A percentile compares a stretch with the other conserved stretches of the same genome.
phyloP scores from a whole-genome alignment of 2,797 vertebrate species.

The Enteromius trimaculatus region DNA sequence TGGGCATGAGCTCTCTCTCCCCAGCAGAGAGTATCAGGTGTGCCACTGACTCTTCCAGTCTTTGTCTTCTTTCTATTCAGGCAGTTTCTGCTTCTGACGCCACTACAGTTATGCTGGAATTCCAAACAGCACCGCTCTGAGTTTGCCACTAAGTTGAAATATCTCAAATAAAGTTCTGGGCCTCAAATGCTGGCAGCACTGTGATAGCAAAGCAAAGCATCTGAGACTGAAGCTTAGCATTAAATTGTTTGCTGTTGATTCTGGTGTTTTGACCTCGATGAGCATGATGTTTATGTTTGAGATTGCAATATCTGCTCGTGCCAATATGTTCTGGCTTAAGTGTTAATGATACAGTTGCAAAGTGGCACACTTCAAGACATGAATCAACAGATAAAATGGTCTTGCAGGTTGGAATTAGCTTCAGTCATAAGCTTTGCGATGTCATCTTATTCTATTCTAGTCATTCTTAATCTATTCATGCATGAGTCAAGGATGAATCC shows the following conservation, averaged over 20 bases:
- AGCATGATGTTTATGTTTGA: slow-evolving; percentile 37
- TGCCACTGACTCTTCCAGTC: slow-evolving; percentile 48
- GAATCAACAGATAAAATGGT: slow-evolving; percentile 4
- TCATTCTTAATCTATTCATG: background rate
- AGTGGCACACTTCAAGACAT: background rate
- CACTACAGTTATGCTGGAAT: slow-evolving; percentile 11
- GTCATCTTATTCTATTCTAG: too few species aligned
- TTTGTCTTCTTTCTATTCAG: slow-evolving; percentile 41
- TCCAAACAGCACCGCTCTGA: slow-evolving; percentile 48
- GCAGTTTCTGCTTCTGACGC: background rate
- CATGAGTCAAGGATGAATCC: background rate
- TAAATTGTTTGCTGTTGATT: slow-evolving; percentile 18
- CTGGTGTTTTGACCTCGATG: slow-evolving; percentile 15
- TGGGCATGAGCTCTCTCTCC: slow-evolving; percentile 45
- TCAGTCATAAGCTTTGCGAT: background rate
- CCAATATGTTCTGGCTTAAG: background rate
- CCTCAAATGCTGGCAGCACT: slow-evolving; percentile 23
- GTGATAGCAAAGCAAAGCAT: slow-evolving; percentile 13
- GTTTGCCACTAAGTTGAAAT: slow-evolving; percentile 43
- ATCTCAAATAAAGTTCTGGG: slow-evolving; percentile 40
- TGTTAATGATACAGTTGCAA: background rate
- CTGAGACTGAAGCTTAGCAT: slow-evolving; percentile 23
- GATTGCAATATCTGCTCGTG: background rate
- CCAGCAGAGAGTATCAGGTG: slow-evolving; percentile 54
- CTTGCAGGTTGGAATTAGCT: slow-evolving; percentile 6